Conservation (phyloP, 2,797 vertebrate genomes). For the Brachyalestes nurse region DNA sequence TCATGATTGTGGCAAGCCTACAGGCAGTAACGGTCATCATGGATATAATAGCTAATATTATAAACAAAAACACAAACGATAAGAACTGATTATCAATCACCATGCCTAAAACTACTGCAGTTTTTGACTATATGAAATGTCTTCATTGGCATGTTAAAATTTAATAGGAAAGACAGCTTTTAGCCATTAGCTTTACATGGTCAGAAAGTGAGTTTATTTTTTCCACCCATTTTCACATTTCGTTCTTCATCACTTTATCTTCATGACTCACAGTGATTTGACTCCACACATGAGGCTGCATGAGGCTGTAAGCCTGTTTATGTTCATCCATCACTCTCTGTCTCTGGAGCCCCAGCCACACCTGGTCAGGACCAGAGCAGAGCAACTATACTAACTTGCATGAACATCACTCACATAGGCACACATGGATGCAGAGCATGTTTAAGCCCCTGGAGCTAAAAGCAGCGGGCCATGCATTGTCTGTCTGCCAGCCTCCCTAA, state of each 20-base stretch:
- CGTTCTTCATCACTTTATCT: slow-evolving; percentile 28
- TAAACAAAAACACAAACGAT: too few relatives aligned
- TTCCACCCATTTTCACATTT: slow-evolving; percentile 7
- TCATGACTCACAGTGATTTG: slow-evolving; percentile 36
- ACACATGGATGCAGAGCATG: slow-evolving; percentile 64
- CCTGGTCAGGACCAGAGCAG: slow-evolving; percentile 54
- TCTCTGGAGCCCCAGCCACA: slow-evolving; percentile 12
- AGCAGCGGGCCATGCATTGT: slow-evolving; percentile 33
- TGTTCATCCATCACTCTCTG: slow-evolving; percentile 63
- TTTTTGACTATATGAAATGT: too few relatives aligned
- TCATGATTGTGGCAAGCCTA: too few relatives aligned
- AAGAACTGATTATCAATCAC: too few relatives aligned
- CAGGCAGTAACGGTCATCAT: too few relatives aligned
- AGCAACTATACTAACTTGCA: slow-evolving; percentile 88
- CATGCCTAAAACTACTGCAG: too few relatives aligned
- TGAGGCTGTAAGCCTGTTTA: slow-evolving; percentile 61
- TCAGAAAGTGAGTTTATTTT: neutral
- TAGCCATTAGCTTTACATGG: neutral
- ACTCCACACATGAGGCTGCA: slow-evolving; percentile 61
- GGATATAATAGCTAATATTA: too few relatives aligned
- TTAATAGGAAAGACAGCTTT: neutral
- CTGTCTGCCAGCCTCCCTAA: slow-evolving; percentile 38
- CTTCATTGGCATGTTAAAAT: neutral
- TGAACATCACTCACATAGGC: slow-evolving; percentile 72
- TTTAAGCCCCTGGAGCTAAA: slow-evolving; percentile 50